A percentile compares a stretch with the other conserved stretches of the same genome.
Evolutionary conservation across 2,797 vertebrate species (phyloP).

Genomic region (Spinus olivaceus): DNA sequence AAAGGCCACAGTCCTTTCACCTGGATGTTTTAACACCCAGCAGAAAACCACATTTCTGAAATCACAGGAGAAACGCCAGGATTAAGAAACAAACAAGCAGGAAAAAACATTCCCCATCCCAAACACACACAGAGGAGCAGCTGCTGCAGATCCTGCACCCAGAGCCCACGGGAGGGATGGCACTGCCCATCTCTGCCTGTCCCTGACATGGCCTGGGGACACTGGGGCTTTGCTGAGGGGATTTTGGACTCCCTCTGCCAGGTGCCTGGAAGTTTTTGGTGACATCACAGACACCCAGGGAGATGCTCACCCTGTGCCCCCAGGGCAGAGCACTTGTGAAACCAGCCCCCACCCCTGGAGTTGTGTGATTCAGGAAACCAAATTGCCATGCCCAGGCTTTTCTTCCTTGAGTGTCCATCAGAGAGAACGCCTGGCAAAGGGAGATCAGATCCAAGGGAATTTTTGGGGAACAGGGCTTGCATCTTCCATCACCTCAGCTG

Average conservation of each 20-base stretch:
- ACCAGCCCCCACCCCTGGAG: rapidly evolving
- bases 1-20: neutral
- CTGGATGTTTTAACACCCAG: neutral
- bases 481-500: neutral
- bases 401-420: rapidly evolving
- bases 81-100: neutral
- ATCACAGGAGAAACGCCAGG: neutral
- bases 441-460: neutral
- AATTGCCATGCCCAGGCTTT: neutral
- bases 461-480: neutral
- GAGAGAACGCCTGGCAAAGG: neutral
- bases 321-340: neutral
- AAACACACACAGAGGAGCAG: neutral
- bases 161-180: rapidly evolving
- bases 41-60: neutral
- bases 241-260: neutral
- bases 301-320: rapidly evolving
- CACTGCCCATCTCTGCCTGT: rapidly evolving
- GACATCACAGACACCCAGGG: neutral
- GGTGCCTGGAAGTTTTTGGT: rapidly evolving
- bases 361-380: rapidly evolving
- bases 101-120: rapidly evolving
- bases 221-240: neutral
- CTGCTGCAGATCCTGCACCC: neutral
- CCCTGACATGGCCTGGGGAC: neutral